Evolutionary conservation across 2,888 invertebrate species (phyloP).

Genomic region (Litoditis marina): DNA sequence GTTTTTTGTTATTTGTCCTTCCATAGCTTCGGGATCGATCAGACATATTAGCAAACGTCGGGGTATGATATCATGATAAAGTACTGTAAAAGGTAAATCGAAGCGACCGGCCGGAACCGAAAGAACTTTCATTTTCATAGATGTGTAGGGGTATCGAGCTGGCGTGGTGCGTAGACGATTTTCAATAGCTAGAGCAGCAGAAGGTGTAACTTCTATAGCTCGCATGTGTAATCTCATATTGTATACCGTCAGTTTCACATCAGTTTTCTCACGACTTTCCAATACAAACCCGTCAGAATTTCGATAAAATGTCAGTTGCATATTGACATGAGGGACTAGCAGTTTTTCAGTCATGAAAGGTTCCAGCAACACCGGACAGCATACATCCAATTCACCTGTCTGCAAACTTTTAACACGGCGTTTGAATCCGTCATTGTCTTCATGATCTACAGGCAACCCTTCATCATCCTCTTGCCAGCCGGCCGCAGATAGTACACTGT

Average conservation of each 20-base stretch:
- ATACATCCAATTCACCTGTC: background rate
- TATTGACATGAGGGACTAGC: constrained; percentile 9
- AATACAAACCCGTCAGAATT: constrained; percentile 4
- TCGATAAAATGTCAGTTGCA: constrained; percentile 9
- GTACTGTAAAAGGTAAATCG: background rate
- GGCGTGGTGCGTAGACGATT: background rate
- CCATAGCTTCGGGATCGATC: background rate
- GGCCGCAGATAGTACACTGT: constrained; percentile 1
- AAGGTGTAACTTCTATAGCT: constrained; percentile 6
- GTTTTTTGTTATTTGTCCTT: background rate
- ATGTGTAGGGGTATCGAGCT: constrained; percentile 10
- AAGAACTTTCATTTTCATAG: constrained; percentile 1
- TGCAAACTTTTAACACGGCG: background rate
- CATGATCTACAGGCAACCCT: too few species aligned
- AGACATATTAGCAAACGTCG: constrained; percentile 8
- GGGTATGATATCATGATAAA: constrained; percentile 14
- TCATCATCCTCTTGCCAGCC: background rate
- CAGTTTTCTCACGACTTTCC: too few species aligned
- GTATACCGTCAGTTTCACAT: background rate
- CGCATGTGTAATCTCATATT: constrained; percentile 13
- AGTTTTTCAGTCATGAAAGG: constrained; percentile 9
- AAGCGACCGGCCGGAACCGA: constrained; percentile 3
- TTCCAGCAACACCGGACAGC: constrained; percentile 1
- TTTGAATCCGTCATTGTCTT: background rate
- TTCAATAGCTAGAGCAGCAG: constrained; percentile 12